These are phyloP conservation scores for Crambe crambe DNA, from an alignment of 37 sponge, comb jelly and placozoan genomes.

Conservation along the genomic window DNA sequence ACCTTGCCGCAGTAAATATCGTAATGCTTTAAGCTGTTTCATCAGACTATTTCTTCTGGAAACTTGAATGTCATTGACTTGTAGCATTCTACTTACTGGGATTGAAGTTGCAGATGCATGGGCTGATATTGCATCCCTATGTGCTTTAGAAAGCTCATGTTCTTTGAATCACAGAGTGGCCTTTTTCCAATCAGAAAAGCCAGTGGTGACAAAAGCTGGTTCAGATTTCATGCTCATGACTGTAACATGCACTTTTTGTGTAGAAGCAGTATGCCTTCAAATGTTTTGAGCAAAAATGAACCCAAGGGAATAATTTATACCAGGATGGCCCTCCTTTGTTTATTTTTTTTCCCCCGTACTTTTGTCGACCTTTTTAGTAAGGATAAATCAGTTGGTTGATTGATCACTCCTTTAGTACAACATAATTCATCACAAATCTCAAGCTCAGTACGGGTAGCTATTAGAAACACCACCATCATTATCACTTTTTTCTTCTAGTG, in stretches of 20 bases:
- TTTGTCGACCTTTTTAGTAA: neutral
- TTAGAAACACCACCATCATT: too few species aligned
- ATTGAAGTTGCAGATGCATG: neutral
- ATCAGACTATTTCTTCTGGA: neutral
- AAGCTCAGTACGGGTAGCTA: too few species aligned
- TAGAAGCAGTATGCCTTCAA: neutral
- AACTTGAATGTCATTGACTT: neutral
- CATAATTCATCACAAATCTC: neutral
- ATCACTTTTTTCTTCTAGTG: too few species aligned
- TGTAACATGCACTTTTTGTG: neutral
- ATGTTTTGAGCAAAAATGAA: neutral
- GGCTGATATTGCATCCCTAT: constrained; percentile 8
- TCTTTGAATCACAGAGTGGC: neutral
- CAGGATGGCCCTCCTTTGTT: neutral
- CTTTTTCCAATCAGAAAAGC: constrained; percentile 32
- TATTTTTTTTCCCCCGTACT: neutral
- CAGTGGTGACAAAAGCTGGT: constrained; percentile 2
- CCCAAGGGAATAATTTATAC: neutral
- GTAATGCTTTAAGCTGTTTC: constrained; percentile 17
- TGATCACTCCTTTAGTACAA: neutral
- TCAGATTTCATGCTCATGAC: neutral
- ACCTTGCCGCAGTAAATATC: constrained; percentile 13
- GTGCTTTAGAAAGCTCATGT: constrained; percentile 2
- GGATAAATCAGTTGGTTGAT: neutral
- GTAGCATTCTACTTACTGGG: constrained; percentile 1